A percentile compares a stretch with the other conserved stretches of the same genome.
Conservation (phyloP, 2,113 vertebrate genomes). For the Chloebia gouldiae region DNA sequence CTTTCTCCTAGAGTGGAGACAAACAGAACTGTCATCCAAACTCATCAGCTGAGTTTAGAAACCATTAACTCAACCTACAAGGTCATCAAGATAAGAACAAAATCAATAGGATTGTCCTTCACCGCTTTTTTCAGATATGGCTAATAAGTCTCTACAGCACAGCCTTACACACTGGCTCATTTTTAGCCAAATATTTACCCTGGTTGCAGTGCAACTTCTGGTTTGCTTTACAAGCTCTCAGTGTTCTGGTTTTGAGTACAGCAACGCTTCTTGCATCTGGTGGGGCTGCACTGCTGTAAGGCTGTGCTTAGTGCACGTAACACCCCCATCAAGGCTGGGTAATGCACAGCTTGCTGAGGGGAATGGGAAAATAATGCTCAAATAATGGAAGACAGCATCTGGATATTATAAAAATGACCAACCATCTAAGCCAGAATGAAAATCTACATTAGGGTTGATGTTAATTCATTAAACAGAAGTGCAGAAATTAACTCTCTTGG, state of each 20-base stretch:
- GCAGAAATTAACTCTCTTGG: not conserved
- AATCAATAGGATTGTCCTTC: constrained; percentile 33
- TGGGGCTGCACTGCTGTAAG: not conserved
- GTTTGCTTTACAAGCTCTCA: constrained; percentile 3
- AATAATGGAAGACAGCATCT: not conserved
- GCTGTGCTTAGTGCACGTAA: not conserved
- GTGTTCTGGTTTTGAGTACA: not conserved
- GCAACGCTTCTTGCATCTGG: not conserved
- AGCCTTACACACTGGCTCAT: not conserved
- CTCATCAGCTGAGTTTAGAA: constrained; percentile 46
- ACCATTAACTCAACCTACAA: constrained; percentile 59
- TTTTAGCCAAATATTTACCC: constrained; percentile 55
- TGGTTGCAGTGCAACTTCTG: constrained; percentile 9
- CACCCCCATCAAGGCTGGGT: too few relatives aligned
- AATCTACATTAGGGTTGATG: not conserved
- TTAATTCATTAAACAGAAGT: not conserved
- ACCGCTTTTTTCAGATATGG: not conserved
- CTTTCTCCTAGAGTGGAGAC: constrained; percentile 44
- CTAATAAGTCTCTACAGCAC: not conserved
- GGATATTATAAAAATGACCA: not conserved
- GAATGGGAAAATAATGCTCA: not conserved
- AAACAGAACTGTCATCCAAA: constrained; percentile 29
- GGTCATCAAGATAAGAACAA: constrained; percentile 55
- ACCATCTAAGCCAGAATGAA: not conserved
- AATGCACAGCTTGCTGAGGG: not conserved